Evolutionary conservation across 2,113 vertebrate species (phyloP).

Genomic region (Tricholaema leucomelas): DNA sequence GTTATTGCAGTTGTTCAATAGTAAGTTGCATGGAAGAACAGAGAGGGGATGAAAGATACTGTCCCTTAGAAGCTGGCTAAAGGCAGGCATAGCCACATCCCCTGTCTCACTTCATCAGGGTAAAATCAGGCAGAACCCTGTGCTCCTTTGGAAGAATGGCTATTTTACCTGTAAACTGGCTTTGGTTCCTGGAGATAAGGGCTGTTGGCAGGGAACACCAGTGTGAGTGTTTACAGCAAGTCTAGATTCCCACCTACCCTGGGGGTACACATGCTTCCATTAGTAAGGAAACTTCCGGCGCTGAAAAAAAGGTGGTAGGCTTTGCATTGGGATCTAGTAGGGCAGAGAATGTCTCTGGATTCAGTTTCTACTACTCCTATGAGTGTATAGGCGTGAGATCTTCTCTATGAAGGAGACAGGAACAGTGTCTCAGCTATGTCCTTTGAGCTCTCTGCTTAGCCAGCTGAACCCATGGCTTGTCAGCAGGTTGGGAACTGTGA

Average conservation of each 20-base stretch:
- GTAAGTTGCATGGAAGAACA: neutral
- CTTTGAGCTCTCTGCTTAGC: neutral
- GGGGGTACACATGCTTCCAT: accelerated
- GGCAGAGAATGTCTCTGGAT: neutral
- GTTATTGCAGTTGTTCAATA: neutral
- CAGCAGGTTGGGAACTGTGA: neutral
- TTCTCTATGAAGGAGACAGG: neutral
- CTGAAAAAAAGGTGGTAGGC: neutral
- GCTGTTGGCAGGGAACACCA: accelerated
- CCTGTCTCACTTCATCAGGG: neutral
- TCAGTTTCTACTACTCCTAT: neutral
- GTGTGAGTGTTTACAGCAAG: neutral
- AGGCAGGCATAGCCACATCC: neutral
- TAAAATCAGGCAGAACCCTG: neutral
- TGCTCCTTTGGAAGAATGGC: neutral
- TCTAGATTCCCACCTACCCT: neutral
- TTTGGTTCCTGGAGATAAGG: neutral
- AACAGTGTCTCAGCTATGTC: neutral
- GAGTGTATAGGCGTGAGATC: neutral
- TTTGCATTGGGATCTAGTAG: neutral
- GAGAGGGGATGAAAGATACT: neutral
- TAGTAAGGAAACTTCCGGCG: accelerated
- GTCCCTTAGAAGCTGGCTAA: neutral
- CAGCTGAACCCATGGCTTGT: accelerated
- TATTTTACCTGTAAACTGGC: neutral